These are phyloP conservation scores for Paragorgia papillata DNA, from an alignment of 92 coral and sea anemone species.

Conservation along the genomic window DNA sequence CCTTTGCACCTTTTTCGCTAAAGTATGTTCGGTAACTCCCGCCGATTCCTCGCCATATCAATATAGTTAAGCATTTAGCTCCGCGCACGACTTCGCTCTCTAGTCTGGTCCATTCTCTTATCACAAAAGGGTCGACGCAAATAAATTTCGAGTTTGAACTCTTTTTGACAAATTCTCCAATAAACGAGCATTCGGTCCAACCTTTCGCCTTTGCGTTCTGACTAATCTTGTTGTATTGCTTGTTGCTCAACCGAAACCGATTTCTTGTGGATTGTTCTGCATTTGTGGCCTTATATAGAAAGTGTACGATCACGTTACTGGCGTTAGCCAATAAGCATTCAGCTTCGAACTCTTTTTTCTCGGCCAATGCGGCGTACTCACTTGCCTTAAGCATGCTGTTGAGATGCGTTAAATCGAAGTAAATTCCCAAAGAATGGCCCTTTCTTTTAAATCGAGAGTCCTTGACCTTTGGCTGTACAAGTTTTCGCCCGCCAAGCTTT, in stretches of 20 bases:
- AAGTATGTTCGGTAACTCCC: slow-evolving; percentile 34
- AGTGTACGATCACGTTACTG: slow-evolving; percentile 70
- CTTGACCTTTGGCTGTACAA: slow-evolving; percentile 86
- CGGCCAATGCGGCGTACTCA: slow-evolving; percentile 64
- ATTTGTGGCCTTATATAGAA: slow-evolving; percentile 59
- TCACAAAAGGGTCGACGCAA: slow-evolving; percentile 77
- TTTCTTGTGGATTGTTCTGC: slow-evolving; percentile 60
- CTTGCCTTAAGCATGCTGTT: slow-evolving; percentile 60
- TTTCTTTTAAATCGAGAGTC: slow-evolving; percentile 82
- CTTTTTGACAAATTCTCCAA: slow-evolving; percentile 67
- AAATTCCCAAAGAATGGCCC: slow-evolving; percentile 78
- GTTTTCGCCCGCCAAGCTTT: slow-evolving; percentile 56
- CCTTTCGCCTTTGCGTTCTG: slow-evolving; percentile 51
- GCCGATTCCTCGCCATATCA: slow-evolving; percentile 89
- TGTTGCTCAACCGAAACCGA: slow-evolving; percentile 69
- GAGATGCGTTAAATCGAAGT: slow-evolving; percentile 70
- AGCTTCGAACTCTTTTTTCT: slow-evolving; percentile 60
- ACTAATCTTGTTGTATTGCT: slow-evolving; percentile 51
- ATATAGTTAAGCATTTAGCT: slow-evolving; percentile 71
- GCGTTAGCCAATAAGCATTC: slow-evolving; percentile 58
- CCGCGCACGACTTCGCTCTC: slow-evolving; percentile 60
- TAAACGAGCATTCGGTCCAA: slow-evolving; percentile 82
- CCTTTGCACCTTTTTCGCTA: slow-evolving; percentile 66
- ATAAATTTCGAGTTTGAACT: slow-evolving; percentile 72
- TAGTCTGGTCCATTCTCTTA: slow-evolving; percentile 58